Base-by-base conservation (phyloP, 2,888 invertebrate species). In the Thalpophila matura region DNA sequence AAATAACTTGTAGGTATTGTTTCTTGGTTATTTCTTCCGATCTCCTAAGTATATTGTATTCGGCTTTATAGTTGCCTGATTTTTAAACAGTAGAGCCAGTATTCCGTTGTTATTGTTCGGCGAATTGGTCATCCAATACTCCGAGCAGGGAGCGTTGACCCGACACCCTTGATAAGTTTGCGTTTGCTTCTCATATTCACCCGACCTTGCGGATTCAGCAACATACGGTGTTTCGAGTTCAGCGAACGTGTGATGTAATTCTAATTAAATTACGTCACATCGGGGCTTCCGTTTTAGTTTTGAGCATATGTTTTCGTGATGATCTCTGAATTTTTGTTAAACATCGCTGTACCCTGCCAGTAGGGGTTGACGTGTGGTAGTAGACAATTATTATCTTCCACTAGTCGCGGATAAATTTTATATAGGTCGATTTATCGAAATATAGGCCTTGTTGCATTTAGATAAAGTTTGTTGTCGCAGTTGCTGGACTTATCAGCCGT, bases 61-160 rank as follows among this genome's bases (percentile, higher is more conserved):
- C 66, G 0, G 72, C 65, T 60, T 40, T 0, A 75, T 10, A 1
- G 72, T 74, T 6, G 77, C 74, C 24, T 77, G 77, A 45, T 77
- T 77, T 33, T 58, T 69, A 27, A 46, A 59, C 12, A 77, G 31
- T 10, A 7, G 6, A 5, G 38, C 43, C 16, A 75, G 16, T 50
- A 18, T 50, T 37, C 3, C 5, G 14, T 38, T 24, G 12, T 3
- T 50, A 50, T 37, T 50, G 26, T 38, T 27, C 10, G 1, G 49
- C 49, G 26, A 50, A 50, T 18, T 50, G 4, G 49, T 50, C 18
- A 26, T 50, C 49, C 3, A 37, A 35, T 18, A 50, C 49, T 4
- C 49, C 37, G 37, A 50, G 38, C 26, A 50, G 18, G 26, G 37
- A 37, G 5, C 37, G 49, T 37, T 9, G 37, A 27, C 16, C 49